phyloP scores from a whole-genome alignment of 2,113 vertebrate species.

The Gymnarchus niloticus region DNA sequence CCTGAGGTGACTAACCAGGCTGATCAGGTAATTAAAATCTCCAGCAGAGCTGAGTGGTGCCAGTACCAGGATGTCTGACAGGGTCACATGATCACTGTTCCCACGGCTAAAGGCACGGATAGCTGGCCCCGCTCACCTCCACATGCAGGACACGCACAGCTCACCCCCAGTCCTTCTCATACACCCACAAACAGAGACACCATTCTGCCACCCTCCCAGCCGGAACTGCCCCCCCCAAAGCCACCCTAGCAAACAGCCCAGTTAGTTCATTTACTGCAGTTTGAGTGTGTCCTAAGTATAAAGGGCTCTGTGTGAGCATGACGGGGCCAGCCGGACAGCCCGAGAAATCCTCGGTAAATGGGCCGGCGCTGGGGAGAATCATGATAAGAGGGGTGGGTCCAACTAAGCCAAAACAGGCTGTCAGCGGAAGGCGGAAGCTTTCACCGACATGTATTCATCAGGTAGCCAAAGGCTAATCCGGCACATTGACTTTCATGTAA shows the following conservation, averaged over 20 bases:
- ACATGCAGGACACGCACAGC: constrained; percentile 43
- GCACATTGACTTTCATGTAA: constrained; percentile 32
- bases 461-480: background rate
- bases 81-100: constrained; percentile 56
- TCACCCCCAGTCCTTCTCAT: background rate
- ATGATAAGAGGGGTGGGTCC: background rate
- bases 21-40: no score
- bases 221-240: constrained; percentile 26
- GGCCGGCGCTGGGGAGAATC: no score
- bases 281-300: background rate
- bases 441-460: background rate
- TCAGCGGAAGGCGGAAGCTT: background rate
- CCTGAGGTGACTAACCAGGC: no score
- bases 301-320: background rate
- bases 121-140: constrained; percentile 36
- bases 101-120: constrained; percentile 45
- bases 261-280: constrained; percentile 33
- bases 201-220: constrained; percentile 15
- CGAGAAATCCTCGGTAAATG: no score
- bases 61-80: constrained; percentile 52
- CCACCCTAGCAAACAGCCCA: constrained; percentile 35
- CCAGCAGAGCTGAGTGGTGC: constrained; percentile 41
- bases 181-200: background rate
- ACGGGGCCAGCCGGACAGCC: no score
- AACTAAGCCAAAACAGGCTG: background rate